A percentile compares a stretch with the other conserved stretches of the same genome.
Evolutionary conservation across 1,140 invertebrate species (phyloP).

Genomic region (Glossosoma conforme): DNA sequence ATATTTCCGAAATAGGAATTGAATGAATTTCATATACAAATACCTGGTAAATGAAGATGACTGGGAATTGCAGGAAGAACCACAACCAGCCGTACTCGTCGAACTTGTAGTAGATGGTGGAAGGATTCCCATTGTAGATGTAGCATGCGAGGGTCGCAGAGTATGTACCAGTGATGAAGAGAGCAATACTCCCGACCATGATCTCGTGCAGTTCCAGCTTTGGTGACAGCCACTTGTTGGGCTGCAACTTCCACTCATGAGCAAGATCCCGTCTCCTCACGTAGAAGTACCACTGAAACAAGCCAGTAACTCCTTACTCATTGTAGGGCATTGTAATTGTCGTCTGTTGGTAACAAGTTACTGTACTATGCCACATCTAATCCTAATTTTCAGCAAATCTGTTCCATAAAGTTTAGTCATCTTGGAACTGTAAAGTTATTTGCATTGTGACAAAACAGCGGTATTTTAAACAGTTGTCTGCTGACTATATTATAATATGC

Average conservation of each 20-base stretch:
- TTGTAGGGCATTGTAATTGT: too few species aligned
- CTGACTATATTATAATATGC: too few species aligned
- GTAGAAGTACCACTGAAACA: slow-evolving; percentile 66
- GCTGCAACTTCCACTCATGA: slow-evolving; percentile 71
- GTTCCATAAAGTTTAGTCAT: too few species aligned
- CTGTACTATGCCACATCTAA: too few species aligned
- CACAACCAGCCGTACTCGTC: slow-evolving; percentile 61
- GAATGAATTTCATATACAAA: slow-evolving; percentile 27
- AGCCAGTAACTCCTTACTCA: too few species aligned
- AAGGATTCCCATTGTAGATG: slow-evolving; percentile 61
- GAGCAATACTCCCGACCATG: slow-evolving; percentile 55
- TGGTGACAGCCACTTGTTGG: slow-evolving; percentile 60
- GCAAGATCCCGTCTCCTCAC: slow-evolving; percentile 52
- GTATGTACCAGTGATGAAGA: slow-evolving; percentile 51
- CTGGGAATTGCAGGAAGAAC: slow-evolving; percentile 59
- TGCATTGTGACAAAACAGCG: too few species aligned
- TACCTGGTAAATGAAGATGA: slow-evolving; percentile 61
- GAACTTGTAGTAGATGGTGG: slow-evolving; percentile 59
- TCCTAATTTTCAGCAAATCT: too few species aligned
- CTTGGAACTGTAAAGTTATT: too few species aligned
- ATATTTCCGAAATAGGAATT: too few species aligned
- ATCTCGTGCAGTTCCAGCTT: slow-evolving; percentile 66
- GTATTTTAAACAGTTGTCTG: too few species aligned
- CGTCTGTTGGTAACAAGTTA: too few species aligned
- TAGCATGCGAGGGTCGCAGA: slow-evolving; percentile 60